Base-by-base conservation (phyloP, 2,888 invertebrate species). In the Tetragnatha montana region DNA sequence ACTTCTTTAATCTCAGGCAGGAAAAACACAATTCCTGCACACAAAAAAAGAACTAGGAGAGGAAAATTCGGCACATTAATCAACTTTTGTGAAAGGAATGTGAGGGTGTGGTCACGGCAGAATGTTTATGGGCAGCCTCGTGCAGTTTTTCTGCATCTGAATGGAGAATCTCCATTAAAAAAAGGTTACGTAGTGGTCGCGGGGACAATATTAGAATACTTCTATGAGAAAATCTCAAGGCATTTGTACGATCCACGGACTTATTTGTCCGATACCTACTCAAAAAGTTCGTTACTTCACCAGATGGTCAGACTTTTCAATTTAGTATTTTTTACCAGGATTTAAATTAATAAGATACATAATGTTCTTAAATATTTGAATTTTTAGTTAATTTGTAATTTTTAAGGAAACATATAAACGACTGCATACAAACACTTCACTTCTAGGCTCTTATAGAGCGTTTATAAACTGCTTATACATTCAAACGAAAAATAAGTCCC, bases 21-120 rank as follows among this genome's bases (percentile, higher is more conserved):
- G 60, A 60, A 60, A 60, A 60, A 17, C 60, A 60, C 60, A 35
- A 35, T 60, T 75, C 7, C 14, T n/a, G 49, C 8, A 47, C 21
- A 35, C 6, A 47, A 75, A n/a, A 21, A 51, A 22, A 60, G 76
- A 4, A 78, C 51, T 60, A 60, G 19, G 12, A 60, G 60, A 78
- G 22, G n/a, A 8, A 49, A 76, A 76, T 47, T 51, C 78, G 14
- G 35, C 60, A 22, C 78, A 78, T 78, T 78, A 78, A 78, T 78
- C 78, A 78, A 60, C 21, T 78, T 78, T 78, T 51, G 60, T 78
- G 78, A 78, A 68, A 60, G 78, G 22, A 22, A 60, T 21, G 51
- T 51, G 51, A 22, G 78, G 78, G 78, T 78, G 78, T 78, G 78
- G 60, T 49, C 60, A 50, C 1, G 49, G 75, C 60, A 60, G 60